Conservation (phyloP, 2,113 vertebrate genomes). For the Formicarius rufipectus region DNA sequence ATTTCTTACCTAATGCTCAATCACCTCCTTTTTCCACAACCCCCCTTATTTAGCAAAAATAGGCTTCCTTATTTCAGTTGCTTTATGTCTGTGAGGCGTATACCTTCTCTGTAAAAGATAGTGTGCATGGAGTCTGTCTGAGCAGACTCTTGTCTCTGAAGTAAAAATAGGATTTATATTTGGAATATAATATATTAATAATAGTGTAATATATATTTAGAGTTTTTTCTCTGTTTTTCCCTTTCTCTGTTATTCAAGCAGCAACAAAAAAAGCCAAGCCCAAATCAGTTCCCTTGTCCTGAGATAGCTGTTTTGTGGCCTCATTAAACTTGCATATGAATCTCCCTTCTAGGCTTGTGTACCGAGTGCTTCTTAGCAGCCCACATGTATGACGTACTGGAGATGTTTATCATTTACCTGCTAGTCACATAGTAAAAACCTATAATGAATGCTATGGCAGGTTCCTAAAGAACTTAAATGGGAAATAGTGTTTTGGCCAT, state of each 20-base stretch:
- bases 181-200: too few species aligned
- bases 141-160: neutral
- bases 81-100: neutral
- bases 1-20: neutral
- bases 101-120: neutral
- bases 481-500: neutral
- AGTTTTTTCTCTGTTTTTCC: too few species aligned
- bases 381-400: neutral
- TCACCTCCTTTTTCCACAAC: fast-evolving
- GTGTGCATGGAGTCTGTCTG: neutral
- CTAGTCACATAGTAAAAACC: neutral
- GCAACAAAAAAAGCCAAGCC: neutral
- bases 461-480: neutral
- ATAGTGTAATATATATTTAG: too few species aligned
- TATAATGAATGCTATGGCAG: neutral
- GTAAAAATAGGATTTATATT: neutral
- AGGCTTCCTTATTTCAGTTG: neutral
- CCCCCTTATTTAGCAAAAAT: fast-evolving
- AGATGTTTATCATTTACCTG: neutral
- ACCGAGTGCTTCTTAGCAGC: neutral
- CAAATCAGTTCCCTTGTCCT: neutral
- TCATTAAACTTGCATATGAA: neutral
- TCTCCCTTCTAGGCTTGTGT: neutral
- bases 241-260: neutral
- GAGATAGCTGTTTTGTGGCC: neutral